Percentiles rank a stretch among this genome's conserved stretches.
These are phyloP conservation scores for Cryptoprocta ferox DNA, from an alignment of 2,797 vertebrate species.

Conservation along the genomic window DNA sequence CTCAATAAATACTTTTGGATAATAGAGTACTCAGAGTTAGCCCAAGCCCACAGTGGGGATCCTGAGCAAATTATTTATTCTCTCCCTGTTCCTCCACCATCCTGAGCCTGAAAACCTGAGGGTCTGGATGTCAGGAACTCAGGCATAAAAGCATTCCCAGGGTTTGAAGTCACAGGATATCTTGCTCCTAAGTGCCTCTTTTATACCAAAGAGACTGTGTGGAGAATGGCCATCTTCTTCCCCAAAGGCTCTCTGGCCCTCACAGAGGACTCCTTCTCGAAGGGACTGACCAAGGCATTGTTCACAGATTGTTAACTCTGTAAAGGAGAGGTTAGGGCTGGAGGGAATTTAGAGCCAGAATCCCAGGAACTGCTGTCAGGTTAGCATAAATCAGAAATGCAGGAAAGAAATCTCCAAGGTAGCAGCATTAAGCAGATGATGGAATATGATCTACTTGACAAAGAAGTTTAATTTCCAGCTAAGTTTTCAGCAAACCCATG, in stretches of 20 bases:
- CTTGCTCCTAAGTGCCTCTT: background rate
- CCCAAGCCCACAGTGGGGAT: background rate
- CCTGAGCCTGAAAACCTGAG: background rate
- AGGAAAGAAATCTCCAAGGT: background rate
- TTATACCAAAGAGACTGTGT: background rate
- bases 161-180: background rate
- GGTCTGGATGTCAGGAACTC: background rate
- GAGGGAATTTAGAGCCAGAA: background rate
- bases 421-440: background rate
- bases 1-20: background rate
- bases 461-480: background rate
- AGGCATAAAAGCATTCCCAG: background rate
- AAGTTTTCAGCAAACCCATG: background rate
- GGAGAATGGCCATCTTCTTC: background rate
- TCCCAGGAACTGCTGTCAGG: background rate
- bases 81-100: background rate
- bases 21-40: background rate
- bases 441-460: background rate
- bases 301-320: background rate
- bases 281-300: background rate
- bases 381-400: background rate
- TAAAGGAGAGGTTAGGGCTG: background rate
- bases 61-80: background rate
- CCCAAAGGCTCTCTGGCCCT: background rate
- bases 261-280: background rate